Percentiles rank a stretch among this genome's conserved stretches.
Conservation (phyloP, 2,888 invertebrate species). For the Pharmacophagus antenor region DNA sequence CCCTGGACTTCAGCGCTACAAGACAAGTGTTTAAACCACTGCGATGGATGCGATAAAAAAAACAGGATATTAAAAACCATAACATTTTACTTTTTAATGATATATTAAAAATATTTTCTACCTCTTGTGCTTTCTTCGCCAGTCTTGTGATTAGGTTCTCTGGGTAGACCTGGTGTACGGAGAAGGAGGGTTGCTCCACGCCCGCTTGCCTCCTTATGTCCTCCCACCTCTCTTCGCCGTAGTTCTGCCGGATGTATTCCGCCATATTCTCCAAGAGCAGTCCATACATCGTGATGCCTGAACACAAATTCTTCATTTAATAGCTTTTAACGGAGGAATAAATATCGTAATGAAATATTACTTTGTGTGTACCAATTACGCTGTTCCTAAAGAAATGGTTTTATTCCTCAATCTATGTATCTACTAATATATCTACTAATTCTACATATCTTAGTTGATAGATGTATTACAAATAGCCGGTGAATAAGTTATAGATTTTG, state of each 20-base stretch:
- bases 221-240: constrained; percentile 97
- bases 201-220: constrained; percentile 91
- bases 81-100: too few relatives aligned
- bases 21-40: too few relatives aligned
- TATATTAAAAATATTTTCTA: too few relatives aligned
- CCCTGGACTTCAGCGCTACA: too few relatives aligned
- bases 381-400: background rate
- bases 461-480: background rate
- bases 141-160: constrained; percentile 92
- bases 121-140: constrained; percentile 93
- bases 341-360: background rate
- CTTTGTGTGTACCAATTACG: background rate
- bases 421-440: background rate
- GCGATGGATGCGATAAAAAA: too few relatives aligned
- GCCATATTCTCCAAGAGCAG: constrained; percentile 95
- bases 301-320: background rate
- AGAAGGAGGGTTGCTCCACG: constrained; percentile 93
- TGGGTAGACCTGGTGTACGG: constrained; percentile 95
- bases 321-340: background rate
- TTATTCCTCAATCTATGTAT: background rate
- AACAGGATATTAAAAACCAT: too few relatives aligned
- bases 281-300: constrained; percentile 91
- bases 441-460: background rate
- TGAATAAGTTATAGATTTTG: background rate
- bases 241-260: constrained; percentile 94